These are phyloP conservation scores for Apostichopus leukothele DNA, from an alignment of 53 echinoderm and acorn worm genomes.

Conservation along the genomic window DNA sequence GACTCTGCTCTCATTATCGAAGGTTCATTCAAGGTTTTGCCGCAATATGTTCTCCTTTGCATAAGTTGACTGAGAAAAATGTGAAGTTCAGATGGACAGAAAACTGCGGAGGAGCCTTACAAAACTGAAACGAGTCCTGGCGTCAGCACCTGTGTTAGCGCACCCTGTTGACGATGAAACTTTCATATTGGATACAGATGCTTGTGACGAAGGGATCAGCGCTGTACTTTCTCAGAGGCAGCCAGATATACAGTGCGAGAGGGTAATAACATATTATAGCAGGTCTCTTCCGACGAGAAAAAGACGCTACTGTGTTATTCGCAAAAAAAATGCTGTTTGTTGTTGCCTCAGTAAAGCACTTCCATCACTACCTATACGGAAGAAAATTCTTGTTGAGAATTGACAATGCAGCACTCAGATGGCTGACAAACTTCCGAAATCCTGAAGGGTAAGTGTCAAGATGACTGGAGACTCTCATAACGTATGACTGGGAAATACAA, in stretches of 20 bases:
- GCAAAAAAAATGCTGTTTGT: conserved; percentile 34
- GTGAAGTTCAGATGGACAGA: conserved; percentile 36
- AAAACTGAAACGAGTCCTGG: conserved; percentile 28
- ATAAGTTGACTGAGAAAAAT: conserved; percentile 50
- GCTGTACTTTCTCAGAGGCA: not conserved
- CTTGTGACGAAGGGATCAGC: conserved; percentile 30
- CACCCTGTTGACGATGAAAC: not conserved
- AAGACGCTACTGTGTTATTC: conserved; percentile 53
- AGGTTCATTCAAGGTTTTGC: conserved; percentile 54
- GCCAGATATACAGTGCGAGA: conserved; percentile 44
- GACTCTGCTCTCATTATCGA: conserved; percentile 41
- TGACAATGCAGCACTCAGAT: not conserved
- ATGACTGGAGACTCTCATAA: conserved; percentile 50
- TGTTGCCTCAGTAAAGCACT: conserved; percentile 15
- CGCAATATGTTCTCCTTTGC: conserved; percentile 39
- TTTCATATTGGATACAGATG: conserved; percentile 18
- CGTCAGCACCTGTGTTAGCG: conserved; percentile 8
- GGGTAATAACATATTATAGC: conserved; percentile 30
- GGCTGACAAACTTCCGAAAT: conserved; percentile 47
- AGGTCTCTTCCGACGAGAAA: conserved; percentile 15
- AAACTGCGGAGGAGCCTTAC: conserved; percentile 47
- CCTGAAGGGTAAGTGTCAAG: conserved; percentile 51
- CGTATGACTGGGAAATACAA: conserved; percentile 39
- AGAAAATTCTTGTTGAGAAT: not conserved
- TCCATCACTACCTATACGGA: conserved; percentile 56